phyloP scores from a whole-genome alignment of 2,113 vertebrate species.

The Heterocephalus glaber region DNA sequence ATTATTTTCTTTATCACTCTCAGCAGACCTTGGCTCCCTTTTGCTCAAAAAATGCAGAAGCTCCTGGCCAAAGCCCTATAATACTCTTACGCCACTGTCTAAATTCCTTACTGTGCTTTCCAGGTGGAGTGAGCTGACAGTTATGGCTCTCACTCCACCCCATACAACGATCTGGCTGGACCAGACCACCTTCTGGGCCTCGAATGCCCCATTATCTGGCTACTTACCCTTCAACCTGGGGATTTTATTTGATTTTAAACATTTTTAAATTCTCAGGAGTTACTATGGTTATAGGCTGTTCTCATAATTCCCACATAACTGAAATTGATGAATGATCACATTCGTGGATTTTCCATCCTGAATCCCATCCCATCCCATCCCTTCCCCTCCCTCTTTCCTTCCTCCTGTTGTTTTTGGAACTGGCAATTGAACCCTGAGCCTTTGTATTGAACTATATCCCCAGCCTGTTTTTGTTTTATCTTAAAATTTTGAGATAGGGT shows the following conservation, averaged over 20 bases:
- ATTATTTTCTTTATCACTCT: neutral
- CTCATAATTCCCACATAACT: neutral
- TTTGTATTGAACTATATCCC: neutral
- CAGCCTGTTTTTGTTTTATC: neutral
- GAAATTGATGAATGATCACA: neutral
- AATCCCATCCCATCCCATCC: neutral
- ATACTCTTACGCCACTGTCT: neutral
- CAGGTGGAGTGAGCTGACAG: neutral
- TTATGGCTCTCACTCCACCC: neutral
- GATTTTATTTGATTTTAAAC: neutral
- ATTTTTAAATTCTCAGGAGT: neutral
- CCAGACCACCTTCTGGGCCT: neutral
- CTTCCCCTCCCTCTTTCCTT: neutral
- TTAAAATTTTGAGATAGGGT: neutral
- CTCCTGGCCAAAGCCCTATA: neutral
- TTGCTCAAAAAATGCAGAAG: slow-evolving; percentile 4
- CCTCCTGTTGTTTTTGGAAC: neutral
- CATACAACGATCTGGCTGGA: neutral
- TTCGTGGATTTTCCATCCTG: neutral
- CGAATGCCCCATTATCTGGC: neutral
- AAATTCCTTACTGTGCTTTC: neutral
- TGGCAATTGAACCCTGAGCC: neutral
- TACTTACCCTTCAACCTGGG: neutral
- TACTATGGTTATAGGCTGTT: neutral
- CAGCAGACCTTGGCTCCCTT: neutral